These are phyloP conservation scores for Eupeodes corollae DNA, from an alignment of 1,140 invertebrate species.

Conservation along the genomic window DNA sequence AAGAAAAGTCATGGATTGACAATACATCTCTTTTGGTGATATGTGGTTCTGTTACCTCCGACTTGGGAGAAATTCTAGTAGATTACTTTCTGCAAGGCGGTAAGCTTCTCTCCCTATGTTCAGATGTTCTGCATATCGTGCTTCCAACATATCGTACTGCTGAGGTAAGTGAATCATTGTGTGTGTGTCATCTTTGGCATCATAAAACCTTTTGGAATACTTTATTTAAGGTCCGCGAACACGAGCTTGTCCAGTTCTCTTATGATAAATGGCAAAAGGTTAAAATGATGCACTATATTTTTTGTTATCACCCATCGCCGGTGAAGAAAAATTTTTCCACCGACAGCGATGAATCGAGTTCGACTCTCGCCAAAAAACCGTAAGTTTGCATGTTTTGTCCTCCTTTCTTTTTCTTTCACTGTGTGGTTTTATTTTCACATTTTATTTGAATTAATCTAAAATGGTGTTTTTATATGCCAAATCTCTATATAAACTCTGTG, in stretches of 20 bases:
- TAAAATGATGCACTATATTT: conserved; percentile 74
- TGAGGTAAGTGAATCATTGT: conserved; percentile 41
- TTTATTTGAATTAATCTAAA: background rate
- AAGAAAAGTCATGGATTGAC: conserved; percentile 54
- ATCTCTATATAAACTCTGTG: background rate
- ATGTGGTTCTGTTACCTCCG: conserved; percentile 56
- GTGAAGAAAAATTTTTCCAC: conserved; percentile 65
- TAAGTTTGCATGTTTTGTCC: conserved; percentile 30
- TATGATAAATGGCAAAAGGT: conserved; percentile 73
- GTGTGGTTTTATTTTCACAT: background rate
- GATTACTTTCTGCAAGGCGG: conserved; percentile 65
- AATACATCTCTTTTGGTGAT: conserved; percentile 64
- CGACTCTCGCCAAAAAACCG: conserved; percentile 39
- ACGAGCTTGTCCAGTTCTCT: conserved; percentile 68
- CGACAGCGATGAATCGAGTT: conserved; percentile 43
- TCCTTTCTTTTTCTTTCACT: no score
- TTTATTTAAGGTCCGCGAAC: conserved; percentile 51
- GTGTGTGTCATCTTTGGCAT: background rate
- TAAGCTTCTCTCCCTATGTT: conserved; percentile 68
- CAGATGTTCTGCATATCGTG: conserved; percentile 64
- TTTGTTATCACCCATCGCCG: conserved; percentile 75
- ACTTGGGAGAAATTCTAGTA: conserved; percentile 52
- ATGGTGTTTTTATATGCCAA: background rate
- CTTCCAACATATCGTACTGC: conserved; percentile 69
- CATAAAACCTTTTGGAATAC: background rate